These are phyloP conservation scores for Oryzias melastigma DNA, from an alignment of 2,113 vertebrate genomes.

Conservation along the genomic window DNA sequence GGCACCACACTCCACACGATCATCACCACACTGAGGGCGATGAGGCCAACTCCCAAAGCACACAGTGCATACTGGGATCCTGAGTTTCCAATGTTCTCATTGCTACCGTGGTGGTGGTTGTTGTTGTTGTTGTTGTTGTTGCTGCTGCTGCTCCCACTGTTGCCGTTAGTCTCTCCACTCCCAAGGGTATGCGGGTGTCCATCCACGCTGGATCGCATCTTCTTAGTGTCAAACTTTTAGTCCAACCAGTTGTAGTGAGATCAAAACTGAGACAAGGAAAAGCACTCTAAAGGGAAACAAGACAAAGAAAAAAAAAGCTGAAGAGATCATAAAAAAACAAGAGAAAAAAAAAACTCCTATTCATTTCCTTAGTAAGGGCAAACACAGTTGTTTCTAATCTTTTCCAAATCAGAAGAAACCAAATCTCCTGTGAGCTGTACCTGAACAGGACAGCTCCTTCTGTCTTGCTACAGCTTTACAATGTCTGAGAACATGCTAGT, in stretches of 20 bases:
- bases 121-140: conserved; percentile 15
- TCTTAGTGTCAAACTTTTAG: conserved; percentile 16
- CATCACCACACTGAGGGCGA: conserved; percentile 92
- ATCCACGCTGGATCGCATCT: conserved; percentile 55
- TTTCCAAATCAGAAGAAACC: not conserved
- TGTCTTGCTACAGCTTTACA: too few relatives aligned
- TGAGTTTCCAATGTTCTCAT: conserved; percentile 65
- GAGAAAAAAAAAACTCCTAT: not conserved
- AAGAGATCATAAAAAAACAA: not conserved
- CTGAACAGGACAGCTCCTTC: not conserved
- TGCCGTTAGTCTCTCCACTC: conserved; percentile 5
- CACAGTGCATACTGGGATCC: conserved; percentile 92
- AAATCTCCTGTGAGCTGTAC: not conserved
- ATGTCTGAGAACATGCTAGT: not conserved
- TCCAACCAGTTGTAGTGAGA: conserved; percentile 15
- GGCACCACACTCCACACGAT: conserved; percentile 94
- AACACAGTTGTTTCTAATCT: not conserved
- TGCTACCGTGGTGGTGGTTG: conserved; percentile 31
- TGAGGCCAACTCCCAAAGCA: conserved; percentile 89
- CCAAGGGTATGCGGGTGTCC: not conserved
- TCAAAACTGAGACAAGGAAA: conserved; percentile 38
- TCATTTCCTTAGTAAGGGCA: not conserved
- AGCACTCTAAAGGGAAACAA: not conserved
- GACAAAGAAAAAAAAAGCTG: not conserved
- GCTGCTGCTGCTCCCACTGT: not conserved